Percentiles rank a stretch among this genome's conserved stretches.
Evolutionary conservation across 2,888 invertebrate genomes (phyloP).

Genomic region (Hesperia comma): DNA sequence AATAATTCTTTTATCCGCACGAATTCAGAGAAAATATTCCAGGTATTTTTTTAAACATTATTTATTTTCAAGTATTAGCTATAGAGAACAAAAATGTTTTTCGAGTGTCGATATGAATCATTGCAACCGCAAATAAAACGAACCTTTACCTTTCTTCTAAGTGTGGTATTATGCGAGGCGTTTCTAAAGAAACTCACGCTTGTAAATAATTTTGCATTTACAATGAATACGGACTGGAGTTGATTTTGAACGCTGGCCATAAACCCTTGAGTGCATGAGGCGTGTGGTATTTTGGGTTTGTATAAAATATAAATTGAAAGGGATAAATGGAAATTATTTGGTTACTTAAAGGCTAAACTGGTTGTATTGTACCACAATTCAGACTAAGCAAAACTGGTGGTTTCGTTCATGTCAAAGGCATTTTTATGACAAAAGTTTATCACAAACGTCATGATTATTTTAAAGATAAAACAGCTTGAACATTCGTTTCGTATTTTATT

Average conservation of each 20-base stretch:
- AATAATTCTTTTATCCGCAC: background rate
- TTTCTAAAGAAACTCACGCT: conserved; percentile 28
- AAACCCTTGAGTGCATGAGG: conserved; percentile 12
- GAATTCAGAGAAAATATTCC: background rate
- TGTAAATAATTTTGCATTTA: conserved; percentile 17
- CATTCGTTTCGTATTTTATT: too few relatives aligned
- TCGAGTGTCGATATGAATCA: conserved; percentile 14
- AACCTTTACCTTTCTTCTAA: conserved; percentile 7
- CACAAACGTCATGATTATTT: too few relatives aligned
- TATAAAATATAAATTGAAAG: background rate
- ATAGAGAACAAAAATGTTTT: background rate
- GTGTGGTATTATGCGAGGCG: conserved; percentile 12
- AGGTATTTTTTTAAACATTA: conserved; percentile 1
- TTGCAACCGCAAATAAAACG: conserved; percentile 13
- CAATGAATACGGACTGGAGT: conserved; percentile 17
- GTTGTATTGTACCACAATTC: too few relatives aligned
- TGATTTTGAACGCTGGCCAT: conserved; percentile 26
- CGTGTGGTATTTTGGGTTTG: conserved; percentile 2
- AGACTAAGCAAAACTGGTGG: too few relatives aligned
- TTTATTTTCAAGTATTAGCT: conserved; percentile 7
- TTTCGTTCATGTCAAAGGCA: too few relatives aligned
- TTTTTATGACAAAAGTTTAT: too few relatives aligned
- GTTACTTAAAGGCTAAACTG: too few relatives aligned
- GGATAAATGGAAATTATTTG: background rate
- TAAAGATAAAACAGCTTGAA: too few relatives aligned